phyloP scores from a whole-genome alignment of 2,888 invertebrate species.

The Horisme vitalbata region DNA sequence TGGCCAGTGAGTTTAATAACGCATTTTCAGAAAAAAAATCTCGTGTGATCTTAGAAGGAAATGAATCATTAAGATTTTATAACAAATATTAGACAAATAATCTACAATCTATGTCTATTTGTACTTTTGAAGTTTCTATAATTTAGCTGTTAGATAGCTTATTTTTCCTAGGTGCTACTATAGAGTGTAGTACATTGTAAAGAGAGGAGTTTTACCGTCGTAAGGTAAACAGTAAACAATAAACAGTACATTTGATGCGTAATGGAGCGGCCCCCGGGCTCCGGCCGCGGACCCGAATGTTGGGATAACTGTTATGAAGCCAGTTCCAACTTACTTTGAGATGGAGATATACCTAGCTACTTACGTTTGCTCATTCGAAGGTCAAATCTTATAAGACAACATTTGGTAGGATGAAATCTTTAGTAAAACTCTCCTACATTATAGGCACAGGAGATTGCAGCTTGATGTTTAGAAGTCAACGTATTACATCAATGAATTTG shows the following conservation, averaged over 20 bases:
- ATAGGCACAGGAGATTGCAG: too few relatives aligned
- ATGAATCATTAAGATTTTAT: too few relatives aligned
- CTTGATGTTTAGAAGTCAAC: too few relatives aligned
- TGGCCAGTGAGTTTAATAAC: too few relatives aligned
- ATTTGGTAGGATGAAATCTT: too few relatives aligned
- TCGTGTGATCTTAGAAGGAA: too few relatives aligned
- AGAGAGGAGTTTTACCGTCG: not conserved
- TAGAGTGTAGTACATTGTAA: not conserved
- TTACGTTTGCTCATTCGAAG: not conserved
- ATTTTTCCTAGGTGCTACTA: not conserved
- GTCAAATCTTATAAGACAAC: too few relatives aligned
- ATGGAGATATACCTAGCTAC: not conserved
- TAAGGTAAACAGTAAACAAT: constrained; percentile 1
- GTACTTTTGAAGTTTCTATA: not conserved
- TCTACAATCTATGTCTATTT: too few relatives aligned
- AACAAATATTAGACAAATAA: too few relatives aligned
- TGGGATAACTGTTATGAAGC: not conserved
- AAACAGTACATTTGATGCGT: constrained; percentile 1
- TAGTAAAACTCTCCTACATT: too few relatives aligned
- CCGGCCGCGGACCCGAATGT: not conserved
- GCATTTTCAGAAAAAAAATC: too few relatives aligned
- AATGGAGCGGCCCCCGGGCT: not conserved
- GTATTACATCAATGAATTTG: too few relatives aligned
- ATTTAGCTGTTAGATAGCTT: not conserved
- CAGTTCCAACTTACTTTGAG: not conserved